Percentiles rank a stretch among this genome's conserved stretches.
Evolutionary conservation across 1,140 invertebrate species (phyloP).

Genomic region (Bombus terrestris): DNA sequence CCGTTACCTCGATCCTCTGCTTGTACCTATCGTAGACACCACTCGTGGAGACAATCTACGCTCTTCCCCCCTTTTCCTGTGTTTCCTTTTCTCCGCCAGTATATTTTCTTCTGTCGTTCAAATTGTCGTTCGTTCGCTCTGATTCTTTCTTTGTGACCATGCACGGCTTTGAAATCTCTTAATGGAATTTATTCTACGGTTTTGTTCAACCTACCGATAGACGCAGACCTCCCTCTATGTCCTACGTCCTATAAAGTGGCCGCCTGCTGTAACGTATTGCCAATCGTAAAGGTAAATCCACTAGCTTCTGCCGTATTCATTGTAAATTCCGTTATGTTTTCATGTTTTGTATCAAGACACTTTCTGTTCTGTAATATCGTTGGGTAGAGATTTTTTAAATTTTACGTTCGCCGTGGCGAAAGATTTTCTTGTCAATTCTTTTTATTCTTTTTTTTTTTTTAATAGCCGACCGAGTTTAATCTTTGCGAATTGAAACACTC

Average conservation of each 20-base stretch:
- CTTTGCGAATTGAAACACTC: too few relatives aligned
- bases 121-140: background rate
- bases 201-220: background rate
- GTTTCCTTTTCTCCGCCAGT: background rate
- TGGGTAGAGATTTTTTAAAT: too few relatives aligned
- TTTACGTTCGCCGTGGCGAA: too few relatives aligned
- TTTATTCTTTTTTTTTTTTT: too few relatives aligned
- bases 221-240: background rate
- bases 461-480: too few relatives aligned
- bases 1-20: slow-evolving; percentile 46
- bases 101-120: background rate
- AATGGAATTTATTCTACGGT: slow-evolving; percentile 1
- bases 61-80: background rate
- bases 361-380: too few relatives aligned
- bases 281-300: background rate
- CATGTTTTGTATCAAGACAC: too few relatives aligned
- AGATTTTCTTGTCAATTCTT: too few relatives aligned
- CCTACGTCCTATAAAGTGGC: background rate
- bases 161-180: background rate
- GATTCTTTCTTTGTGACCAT: background rate
- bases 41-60: slow-evolving; percentile 23
- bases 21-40: slow-evolving; percentile 34
- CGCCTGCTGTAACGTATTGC: background rate
- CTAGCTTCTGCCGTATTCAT: too few relatives aligned
- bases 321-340: too few relatives aligned